Evolutionary conservation across 2,797 vertebrate genomes (phyloP).

Genomic region (Hydrocynus forskahlii): DNA sequence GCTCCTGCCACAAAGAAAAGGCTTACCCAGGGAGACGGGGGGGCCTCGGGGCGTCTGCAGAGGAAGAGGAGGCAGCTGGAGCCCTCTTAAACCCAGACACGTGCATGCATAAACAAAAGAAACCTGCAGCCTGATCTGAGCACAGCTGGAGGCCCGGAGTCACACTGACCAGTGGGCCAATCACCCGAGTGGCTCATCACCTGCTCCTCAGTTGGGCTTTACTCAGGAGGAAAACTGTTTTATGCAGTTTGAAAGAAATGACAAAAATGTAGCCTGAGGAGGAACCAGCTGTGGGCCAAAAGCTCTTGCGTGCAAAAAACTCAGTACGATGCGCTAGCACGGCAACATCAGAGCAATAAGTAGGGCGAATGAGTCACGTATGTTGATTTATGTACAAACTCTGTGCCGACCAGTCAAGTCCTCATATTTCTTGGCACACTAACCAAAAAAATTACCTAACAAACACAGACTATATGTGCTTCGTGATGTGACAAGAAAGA

Average conservation of each 20-base stretch:
- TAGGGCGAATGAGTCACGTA: neutral
- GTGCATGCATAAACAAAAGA: slow-evolving; percentile 3
- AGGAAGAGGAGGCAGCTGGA: slow-evolving; percentile 31
- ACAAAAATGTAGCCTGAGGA: neutral
- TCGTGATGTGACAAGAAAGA: neutral
- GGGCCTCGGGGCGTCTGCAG: slow-evolving; percentile 36
- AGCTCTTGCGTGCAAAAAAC: neutral
- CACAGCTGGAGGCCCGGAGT: neutral
- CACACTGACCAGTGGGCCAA: slow-evolving; percentile 18
- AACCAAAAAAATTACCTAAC: neutral
- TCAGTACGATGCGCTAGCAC: neutral
- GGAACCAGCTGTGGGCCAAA: neutral
- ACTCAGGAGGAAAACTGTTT: neutral
- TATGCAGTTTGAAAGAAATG: neutral
- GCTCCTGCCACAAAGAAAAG: slow-evolving; percentile 37
- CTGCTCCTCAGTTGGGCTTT: slow-evolving; percentile 14
- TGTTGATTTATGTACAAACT: neutral
- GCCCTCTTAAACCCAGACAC: slow-evolving; percentile 21
- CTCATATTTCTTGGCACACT: neutral
- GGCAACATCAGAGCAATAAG: neutral
- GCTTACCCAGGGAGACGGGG: slow-evolving; percentile 39
- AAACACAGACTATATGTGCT: neutral
- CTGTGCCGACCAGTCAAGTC: neutral
- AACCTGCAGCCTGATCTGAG: slow-evolving; percentile 29
- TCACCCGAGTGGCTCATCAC: neutral